Evolutionary conservation across 2,888 invertebrate species (phyloP), one percentile per base, ranked within the genome.

Genomic region (Pristionchus japonicus): DNA sequence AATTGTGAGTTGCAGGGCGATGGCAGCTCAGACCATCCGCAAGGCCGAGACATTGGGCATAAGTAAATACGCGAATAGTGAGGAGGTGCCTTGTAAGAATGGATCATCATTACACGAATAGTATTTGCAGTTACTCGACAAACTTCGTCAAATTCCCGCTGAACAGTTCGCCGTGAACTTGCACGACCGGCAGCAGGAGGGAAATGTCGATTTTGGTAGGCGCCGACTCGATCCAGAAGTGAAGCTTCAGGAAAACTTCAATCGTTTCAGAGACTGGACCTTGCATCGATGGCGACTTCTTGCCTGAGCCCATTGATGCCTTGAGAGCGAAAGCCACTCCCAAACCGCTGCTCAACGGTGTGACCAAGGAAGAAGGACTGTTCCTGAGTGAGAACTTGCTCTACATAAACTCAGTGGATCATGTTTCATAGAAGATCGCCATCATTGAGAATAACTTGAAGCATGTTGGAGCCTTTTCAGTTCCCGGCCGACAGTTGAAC

Each of bases 1-100:
- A n/a, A n/a, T n/a, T n/a, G n/a, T n/a, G n/a, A n/a, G n/a, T 74
- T 90, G 17, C 89, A 90, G 17, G 91, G 90, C 83, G 90, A 57
- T 57, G 52, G 52, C 23, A 27, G 64, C 52, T 6, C 20, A 57
- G 15, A 11, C 31, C n/a, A 31, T 34, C 31, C 20, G 52, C 23
- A 82, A 52, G 23, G 82, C 52, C 0, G 15, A 6, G 9, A 31
- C 13, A 11, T 15, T 52, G 52, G 11, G 43, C 11, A 15, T 82
- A 1, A 34, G 70, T 17, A 37, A 47, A 13, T 77, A 27, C 43
- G 15, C 43, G 2, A 43, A 27, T 27, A 77, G 43, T 77, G 77
- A 77, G 1, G 77, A 77, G 43, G 77, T 77, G 3, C 43, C 37
- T 34, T 31, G 13, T 11, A 57, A 57, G 57, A 27, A 3, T 31